Percentiles rank a stretch among this genome's conserved stretches.
Evolutionary conservation across 2,888 invertebrate species (phyloP).

Genomic region (Bombylius major): DNA sequence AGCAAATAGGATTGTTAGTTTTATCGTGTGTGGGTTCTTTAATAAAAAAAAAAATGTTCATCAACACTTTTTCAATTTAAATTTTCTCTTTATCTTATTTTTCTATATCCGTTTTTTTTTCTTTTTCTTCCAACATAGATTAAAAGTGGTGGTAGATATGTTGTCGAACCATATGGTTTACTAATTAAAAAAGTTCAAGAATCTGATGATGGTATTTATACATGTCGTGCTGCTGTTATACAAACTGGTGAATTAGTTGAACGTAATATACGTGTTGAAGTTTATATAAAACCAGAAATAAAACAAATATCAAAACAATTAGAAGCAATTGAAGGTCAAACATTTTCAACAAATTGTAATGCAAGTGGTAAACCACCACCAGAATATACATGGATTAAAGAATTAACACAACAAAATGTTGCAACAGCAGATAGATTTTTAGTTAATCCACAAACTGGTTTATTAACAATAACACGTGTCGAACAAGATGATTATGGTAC

Average conservation of each 20-base stretch:
- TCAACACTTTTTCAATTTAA: no score
- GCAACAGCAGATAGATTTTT: constrained; percentile 47
- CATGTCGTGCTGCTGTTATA: constrained; percentile 74
- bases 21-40: no score
- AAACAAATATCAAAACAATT: constrained; percentile 45
- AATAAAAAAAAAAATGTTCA: no score
- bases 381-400: constrained; percentile 70
- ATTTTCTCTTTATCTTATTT: no score
- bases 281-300: constrained; percentile 63
- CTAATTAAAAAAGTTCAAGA: constrained; percentile 64
- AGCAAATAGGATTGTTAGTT: no score
- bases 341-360: constrained; percentile 59
- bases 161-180: constrained; percentile 62
- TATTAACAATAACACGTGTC: constrained; percentile 59
- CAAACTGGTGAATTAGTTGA: constrained; percentile 67
- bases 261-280: constrained; percentile 67
- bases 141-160: constrained; percentile 54
- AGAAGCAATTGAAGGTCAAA: constrained; percentile 69
- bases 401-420: constrained; percentile 57
- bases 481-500: constrained; percentile 65
- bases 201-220: constrained; percentile 75
- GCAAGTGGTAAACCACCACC: constrained; percentile 79
- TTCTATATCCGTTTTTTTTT: not conserved
- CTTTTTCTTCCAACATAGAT: constrained; percentile 37
- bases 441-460: constrained; percentile 58